These are phyloP conservation scores for Emys orbicularis DNA, from an alignment of 2,797 vertebrate species.

Conservation along the genomic window DNA sequence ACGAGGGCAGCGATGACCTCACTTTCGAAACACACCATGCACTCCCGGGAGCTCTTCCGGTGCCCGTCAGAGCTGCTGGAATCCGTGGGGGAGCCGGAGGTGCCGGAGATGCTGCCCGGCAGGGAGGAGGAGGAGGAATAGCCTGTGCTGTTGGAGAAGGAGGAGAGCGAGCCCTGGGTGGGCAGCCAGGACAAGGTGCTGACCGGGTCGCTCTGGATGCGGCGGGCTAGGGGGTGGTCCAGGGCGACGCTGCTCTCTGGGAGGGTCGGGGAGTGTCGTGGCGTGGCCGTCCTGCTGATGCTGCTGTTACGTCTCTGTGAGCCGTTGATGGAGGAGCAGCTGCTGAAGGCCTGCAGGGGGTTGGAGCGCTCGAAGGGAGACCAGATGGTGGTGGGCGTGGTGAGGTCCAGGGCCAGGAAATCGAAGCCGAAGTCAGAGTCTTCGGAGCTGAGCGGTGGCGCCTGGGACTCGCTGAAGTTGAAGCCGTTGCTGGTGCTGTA, in stretches of 20 bases:
- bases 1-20: conserved; percentile 95
- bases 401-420: conserved; percentile 85
- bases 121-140: conserved; percentile 92
- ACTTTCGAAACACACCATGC: conserved; percentile 95
- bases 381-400: conserved; percentile 90
- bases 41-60: conserved; percentile 86
- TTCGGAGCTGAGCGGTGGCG: conserved; percentile 78
- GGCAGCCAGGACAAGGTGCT: conserved; percentile 92
- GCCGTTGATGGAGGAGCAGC: conserved; percentile 73
- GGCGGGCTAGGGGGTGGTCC: conserved; percentile 91
- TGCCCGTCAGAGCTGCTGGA: conserved; percentile 84
- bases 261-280: conserved; percentile 92
- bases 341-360: conserved; percentile 80
- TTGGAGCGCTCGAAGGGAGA: conserved; percentile 86
- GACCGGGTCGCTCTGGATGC: conserved; percentile 91
- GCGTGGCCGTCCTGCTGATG: conserved; percentile 86
- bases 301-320: conserved; percentile 86
- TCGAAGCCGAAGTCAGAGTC: conserved; percentile 92
- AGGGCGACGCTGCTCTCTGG: conserved; percentile 79
- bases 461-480: conserved; percentile 81
- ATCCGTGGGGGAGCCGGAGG: conserved; percentile 90
- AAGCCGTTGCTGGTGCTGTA: conserved; percentile 85
- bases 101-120: conserved; percentile 77
- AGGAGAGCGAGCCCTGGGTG: conserved; percentile 82
- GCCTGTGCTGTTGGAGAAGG: conserved; percentile 89